A percentile compares a stretch with the other conserved stretches of the same genome.
Evolutionary conservation across 2,888 invertebrate genomes (phyloP).

Genomic region (Thelaira solivaga): DNA sequence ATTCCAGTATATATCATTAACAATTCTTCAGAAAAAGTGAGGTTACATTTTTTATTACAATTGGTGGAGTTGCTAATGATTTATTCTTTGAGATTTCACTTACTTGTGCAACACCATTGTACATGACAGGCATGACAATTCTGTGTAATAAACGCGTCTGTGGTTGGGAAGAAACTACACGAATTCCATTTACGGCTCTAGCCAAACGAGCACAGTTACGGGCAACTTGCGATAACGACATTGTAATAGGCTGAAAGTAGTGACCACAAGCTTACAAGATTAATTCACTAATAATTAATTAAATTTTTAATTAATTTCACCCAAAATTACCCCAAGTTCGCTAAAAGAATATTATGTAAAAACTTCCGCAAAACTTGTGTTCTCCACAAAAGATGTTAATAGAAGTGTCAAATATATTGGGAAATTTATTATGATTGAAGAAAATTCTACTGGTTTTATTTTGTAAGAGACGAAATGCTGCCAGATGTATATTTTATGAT

Average conservation of each 20-base stretch:
- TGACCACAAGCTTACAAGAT: neutral
- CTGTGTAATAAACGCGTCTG: slow-evolving; percentile 73
- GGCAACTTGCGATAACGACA: slow-evolving; percentile 75
- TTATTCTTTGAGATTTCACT: slow-evolving; percentile 43
- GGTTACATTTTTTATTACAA: slow-evolving; percentile 65
- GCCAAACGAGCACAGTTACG: slow-evolving; percentile 73
- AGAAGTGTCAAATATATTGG: slow-evolving; percentile 63
- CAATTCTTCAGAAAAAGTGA: slow-evolving; percentile 61
- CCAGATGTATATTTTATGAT: too few species aligned
- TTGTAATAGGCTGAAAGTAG: slow-evolving; percentile 57
- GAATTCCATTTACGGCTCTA: slow-evolving; percentile 67
- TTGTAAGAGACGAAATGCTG: neutral
- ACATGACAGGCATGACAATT: slow-evolving; percentile 70
- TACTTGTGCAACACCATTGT: slow-evolving; percentile 67
- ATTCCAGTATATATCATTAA: neutral
- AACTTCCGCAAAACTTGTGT: slow-evolving; percentile 68
- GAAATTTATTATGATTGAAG: slow-evolving; percentile 33
- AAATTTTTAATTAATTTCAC: slow-evolving; percentile 61
- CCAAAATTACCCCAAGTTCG: slow-evolving; percentile 64
- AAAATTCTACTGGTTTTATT: slow-evolving; percentile 1
- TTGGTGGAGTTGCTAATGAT: neutral
- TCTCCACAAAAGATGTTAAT: slow-evolving; percentile 46
- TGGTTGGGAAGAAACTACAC: slow-evolving; percentile 66
- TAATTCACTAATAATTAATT: neutral
- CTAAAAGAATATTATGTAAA: slow-evolving; percentile 73